Evolutionary conservation across 2,113 vertebrate genomes (phyloP).

Genomic region (Ictalurus punctatus): DNA sequence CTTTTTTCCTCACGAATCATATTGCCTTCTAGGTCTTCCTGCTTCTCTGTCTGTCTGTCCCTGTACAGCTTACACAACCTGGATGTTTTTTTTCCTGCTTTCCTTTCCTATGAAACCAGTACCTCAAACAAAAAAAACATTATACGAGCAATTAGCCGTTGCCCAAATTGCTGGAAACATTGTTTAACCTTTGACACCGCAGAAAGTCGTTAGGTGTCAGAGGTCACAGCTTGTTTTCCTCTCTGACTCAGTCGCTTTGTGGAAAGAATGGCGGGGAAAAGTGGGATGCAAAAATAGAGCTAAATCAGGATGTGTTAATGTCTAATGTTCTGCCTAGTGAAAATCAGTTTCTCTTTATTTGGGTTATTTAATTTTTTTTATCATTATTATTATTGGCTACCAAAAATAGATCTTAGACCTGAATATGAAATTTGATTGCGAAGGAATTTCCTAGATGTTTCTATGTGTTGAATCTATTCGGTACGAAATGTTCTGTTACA

Average conservation of each 20-base stretch:
- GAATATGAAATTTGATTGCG: neutral
- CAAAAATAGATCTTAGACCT: neutral
- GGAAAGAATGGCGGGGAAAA: conserved; percentile 36
- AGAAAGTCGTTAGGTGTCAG: conserved; percentile 72
- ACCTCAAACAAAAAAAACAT: conserved; percentile 47
- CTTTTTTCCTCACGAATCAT: neutral
- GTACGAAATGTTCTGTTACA: neutral
- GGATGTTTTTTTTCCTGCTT: neutral
- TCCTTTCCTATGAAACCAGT: conserved; percentile 20
- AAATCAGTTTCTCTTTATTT: no score
- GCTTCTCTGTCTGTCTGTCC: neutral
- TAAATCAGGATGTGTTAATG: neutral
- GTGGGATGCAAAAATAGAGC: neutral
- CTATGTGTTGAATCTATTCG: neutral
- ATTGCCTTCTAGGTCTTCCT: neutral
- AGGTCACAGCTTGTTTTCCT: conserved; percentile 65
- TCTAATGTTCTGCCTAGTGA: neutral
- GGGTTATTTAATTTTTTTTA: no score
- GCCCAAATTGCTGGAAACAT: conserved; percentile 72
- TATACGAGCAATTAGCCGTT: conserved; percentile 60
- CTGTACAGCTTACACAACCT: neutral
- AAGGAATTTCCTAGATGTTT: neutral
- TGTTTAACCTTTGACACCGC: conserved; percentile 77
- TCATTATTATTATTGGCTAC: neutral
- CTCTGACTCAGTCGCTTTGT: conserved; percentile 30